Evolutionary conservation across 2,888 invertebrate species (phyloP).

Genomic region (Criorhina ranunculi): DNA sequence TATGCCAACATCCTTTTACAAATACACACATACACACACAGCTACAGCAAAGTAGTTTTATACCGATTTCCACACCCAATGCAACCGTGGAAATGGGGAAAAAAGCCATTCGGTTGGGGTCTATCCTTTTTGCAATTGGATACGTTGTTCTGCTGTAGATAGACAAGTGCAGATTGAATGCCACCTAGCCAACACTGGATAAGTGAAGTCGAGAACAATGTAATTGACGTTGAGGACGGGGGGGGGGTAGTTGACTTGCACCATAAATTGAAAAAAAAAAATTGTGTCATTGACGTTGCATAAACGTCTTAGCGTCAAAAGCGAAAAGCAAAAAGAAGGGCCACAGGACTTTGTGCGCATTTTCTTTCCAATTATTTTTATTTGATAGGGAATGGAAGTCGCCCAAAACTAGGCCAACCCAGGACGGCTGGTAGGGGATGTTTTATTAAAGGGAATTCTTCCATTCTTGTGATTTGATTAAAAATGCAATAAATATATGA

Average conservation of each 20-base stretch:
- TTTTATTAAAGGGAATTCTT: slow-evolving; percentile 59
- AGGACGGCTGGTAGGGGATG: slow-evolving; percentile 56
- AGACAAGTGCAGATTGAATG: slow-evolving; percentile 50
- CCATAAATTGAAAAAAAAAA: slow-evolving; percentile 41
- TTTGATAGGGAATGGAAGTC: slow-evolving; percentile 28
- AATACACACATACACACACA: slow-evolving; percentile 17
- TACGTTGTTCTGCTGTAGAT: slow-evolving; percentile 31
- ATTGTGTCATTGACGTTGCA: slow-evolving; percentile 46
- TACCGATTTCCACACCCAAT: slow-evolving; percentile 49
- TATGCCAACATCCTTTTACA: slow-evolving; percentile 63
- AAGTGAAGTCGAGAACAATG: slow-evolving; percentile 33
- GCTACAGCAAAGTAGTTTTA: slow-evolving; percentile 19
- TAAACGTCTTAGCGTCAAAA: slow-evolving; percentile 43
- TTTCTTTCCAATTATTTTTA: slow-evolving; percentile 63
- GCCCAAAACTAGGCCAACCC: slow-evolving; percentile 58
- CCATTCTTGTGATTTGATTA: slow-evolving; percentile 64
- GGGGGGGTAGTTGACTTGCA: slow-evolving; percentile 25
- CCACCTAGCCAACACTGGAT: slow-evolving; percentile 25
- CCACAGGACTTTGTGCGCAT: slow-evolving; percentile 36
- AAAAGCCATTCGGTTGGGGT: slow-evolving; percentile 16
- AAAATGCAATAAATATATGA: slow-evolving; percentile 69
- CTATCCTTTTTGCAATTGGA: slow-evolving; percentile 20
- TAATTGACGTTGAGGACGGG: slow-evolving; percentile 52
- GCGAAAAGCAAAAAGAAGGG: not conserved
- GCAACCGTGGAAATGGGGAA: slow-evolving; percentile 44